Evolutionary conservation across 2,888 invertebrate species (phyloP).

Genomic region (Rapana venosa): DNA sequence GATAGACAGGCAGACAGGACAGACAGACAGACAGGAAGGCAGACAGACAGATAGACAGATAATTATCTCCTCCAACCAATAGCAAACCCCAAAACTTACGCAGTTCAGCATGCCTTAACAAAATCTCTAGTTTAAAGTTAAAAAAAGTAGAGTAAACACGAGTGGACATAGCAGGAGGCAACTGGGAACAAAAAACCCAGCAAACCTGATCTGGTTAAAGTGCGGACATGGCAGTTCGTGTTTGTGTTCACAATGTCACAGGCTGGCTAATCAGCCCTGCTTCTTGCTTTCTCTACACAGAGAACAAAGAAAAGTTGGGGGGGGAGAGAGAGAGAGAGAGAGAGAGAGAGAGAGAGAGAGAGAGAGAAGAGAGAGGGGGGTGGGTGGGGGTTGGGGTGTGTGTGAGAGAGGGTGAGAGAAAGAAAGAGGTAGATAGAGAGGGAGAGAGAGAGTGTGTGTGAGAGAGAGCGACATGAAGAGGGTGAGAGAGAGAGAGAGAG

Average conservation of each 20-base stretch:
- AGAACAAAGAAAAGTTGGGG: background rate
- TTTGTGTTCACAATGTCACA: too few species aligned
- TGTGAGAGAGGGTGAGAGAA: background rate
- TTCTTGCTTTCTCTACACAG: background rate
- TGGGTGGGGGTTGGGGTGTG: background rate
- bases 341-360: too few species aligned
- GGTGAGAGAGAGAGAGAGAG: too few species aligned
- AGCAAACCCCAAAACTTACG: background rate
- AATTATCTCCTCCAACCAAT: too few species aligned
- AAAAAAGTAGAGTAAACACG: background rate
- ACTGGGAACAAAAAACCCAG: background rate
- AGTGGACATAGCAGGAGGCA: background rate
- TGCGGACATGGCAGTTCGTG: too few species aligned
- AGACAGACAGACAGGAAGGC: too few species aligned
- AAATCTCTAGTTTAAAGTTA: too few species aligned
- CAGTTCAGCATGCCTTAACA: too few species aligned
- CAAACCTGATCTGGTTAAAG: too few species aligned
- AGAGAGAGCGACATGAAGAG: background rate
- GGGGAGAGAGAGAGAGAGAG: too few species aligned
- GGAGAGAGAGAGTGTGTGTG: background rate
- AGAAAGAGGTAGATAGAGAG: too few species aligned
- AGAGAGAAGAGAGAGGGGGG: background rate
- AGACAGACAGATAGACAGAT: background rate
- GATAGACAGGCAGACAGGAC: background rate
- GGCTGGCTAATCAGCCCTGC: too few species aligned